Conservation (phyloP, 2,113 vertebrate genomes). For the Tringa solitaria region DNA sequence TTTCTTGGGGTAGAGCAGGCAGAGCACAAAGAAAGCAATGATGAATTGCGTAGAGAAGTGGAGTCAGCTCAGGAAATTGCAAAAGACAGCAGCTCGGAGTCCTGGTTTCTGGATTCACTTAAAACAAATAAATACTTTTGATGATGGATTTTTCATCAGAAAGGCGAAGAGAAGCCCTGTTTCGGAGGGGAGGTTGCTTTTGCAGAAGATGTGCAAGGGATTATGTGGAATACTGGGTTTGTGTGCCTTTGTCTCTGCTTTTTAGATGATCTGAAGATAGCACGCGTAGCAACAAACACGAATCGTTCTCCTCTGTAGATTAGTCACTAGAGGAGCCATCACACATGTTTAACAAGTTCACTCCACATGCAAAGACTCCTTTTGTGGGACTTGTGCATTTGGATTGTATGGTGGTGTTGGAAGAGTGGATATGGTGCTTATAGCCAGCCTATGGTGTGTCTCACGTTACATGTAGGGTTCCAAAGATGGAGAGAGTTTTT, state of each 20-base stretch:
- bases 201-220: not conserved
- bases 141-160: not conserved
- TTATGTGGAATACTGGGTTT: not conserved
- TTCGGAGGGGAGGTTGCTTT: not conserved
- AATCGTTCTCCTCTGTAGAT: not conserved
- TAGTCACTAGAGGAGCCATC: not conserved
- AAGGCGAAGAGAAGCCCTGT: not conserved
- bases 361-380: not conserved
- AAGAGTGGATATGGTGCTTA: not conserved
- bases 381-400: not conserved
- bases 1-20: slow-evolving; percentile 5
- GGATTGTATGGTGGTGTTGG: not conserved
- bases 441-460: not conserved
- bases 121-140: slow-evolving; percentile 8
- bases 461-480: not conserved
- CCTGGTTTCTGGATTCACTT: slow-evolving; percentile 31
- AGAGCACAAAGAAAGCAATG: slow-evolving; percentile 1
- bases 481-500: not conserved
- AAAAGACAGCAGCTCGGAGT: not conserved
- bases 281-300: not conserved
- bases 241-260: not conserved
- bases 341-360: not conserved
- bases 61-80: slow-evolving; percentile 36
- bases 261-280: not conserved
- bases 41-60: not conserved